A percentile compares a stretch with the other conserved stretches of the same genome.
Conservation (phyloP, 2,888 invertebrate genomes). For the Autographa gamma region DNA sequence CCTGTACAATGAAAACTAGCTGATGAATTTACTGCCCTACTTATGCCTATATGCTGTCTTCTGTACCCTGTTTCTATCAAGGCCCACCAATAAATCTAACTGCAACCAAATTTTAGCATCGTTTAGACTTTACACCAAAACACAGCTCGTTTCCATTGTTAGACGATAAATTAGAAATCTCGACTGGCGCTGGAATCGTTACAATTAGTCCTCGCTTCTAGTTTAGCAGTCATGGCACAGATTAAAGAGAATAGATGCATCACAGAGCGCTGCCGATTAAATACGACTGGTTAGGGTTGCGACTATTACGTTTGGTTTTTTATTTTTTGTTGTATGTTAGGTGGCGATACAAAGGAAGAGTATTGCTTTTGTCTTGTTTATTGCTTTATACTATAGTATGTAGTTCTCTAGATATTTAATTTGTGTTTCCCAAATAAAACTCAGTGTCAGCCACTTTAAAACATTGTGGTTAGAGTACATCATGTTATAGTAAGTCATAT, state of each 20-base stretch:
- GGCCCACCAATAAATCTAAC: not conserved
- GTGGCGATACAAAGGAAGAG: not conserved
- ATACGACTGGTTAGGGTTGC: slow-evolving; percentile 68
- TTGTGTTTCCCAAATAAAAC: no score
- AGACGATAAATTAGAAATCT: slow-evolving; percentile 59
- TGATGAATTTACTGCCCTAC: no score
- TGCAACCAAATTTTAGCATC: slow-evolving; percentile 10
- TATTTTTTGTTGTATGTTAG: not conserved
- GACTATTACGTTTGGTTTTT: slow-evolving; percentile 9
- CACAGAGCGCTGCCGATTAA: slow-evolving; percentile 66
- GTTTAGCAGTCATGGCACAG: slow-evolving; percentile 69
- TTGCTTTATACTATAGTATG: not conserved
- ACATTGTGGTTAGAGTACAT: no score
- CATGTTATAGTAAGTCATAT: no score
- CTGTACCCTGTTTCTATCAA: no score
- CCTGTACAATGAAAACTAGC: no score
- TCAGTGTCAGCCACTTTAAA: no score
- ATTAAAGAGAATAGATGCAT: slow-evolving; percentile 74
- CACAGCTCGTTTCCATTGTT: slow-evolving; percentile 46
- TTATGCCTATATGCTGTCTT: no score
- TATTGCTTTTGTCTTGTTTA: not conserved
- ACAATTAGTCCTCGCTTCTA: slow-evolving; percentile 62
- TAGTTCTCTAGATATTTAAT: no score
- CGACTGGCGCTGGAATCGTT: slow-evolving; percentile 55
- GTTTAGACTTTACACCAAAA: slow-evolving; percentile 25